Evolutionary conservation across 2,113 vertebrate genomes (phyloP).

Genomic region (Eudorcas thomsonii): DNA sequence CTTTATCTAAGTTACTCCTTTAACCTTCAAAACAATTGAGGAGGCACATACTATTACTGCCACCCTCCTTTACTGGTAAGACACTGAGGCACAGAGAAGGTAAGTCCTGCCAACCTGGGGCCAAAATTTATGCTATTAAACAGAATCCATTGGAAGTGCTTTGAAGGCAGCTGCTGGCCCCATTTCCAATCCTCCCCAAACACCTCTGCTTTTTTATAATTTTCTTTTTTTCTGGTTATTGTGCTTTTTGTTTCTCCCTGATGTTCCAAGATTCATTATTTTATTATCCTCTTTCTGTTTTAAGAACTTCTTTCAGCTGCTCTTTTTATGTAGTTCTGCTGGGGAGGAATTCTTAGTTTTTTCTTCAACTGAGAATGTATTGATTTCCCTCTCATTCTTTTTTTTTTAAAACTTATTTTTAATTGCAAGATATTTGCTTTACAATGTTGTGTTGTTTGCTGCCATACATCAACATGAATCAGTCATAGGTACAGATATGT

Average conservation of each 20-base stretch:
- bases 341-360: background rate
- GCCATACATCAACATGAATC: background rate
- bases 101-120: background rate
- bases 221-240: background rate
- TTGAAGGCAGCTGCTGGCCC: too few species aligned
- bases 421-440: background rate
- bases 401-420: background rate
- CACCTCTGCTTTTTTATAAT: background rate
- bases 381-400: background rate
- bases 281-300: background rate
- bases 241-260: background rate
- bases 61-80: too few species aligned
- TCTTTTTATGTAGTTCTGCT: background rate
- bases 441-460: background rate
- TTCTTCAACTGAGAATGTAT: background rate
- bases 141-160: background rate
- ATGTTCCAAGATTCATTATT: background rate
- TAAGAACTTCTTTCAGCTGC: background rate
- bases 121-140: background rate
- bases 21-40: background rate
- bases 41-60: background rate
- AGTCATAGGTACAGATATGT: background rate
- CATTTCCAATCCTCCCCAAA: background rate
- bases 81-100: background rate
- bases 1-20: background rate